Percentiles rank a stretch among this genome's conserved stretches.
These are phyloP conservation scores for Baryphthengus martii DNA, from an alignment of 2,113 vertebrate genomes.

Conservation along the genomic window DNA sequence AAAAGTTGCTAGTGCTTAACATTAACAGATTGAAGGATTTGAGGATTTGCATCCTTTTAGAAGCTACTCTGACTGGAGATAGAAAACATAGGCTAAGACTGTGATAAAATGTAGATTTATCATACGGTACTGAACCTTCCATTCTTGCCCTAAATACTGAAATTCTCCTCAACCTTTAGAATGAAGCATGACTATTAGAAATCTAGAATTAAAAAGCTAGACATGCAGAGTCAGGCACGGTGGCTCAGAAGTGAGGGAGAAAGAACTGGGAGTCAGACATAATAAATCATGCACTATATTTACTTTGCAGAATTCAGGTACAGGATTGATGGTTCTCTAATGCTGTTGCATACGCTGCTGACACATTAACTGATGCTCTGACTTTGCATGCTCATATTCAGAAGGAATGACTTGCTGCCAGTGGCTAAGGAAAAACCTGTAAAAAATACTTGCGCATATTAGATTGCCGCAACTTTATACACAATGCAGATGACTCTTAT, in stretches of 20 bases:
- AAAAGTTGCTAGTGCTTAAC: neutral
- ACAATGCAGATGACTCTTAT: neutral
- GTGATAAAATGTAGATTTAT: neutral
- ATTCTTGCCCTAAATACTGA: neutral
- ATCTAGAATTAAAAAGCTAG: constrained; percentile 6
- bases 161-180: neutral
- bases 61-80: neutral
- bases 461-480: neutral
- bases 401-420: constrained; percentile 5
- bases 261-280: neutral
- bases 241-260: neutral
- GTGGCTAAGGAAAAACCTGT: neutral
- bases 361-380: constrained; percentile 28
- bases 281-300: constrained; percentile 56
- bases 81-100: neutral
- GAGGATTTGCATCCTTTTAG: neutral
- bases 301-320: constrained; percentile 23
- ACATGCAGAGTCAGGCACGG: neutral
- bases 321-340: constrained; percentile 14
- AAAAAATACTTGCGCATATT: neutral
- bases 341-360: neutral
- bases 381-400: constrained; percentile 14
- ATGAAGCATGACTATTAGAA: neutral
- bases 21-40: neutral
- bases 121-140: neutral